Base-by-base conservation (phyloP, 2,888 invertebrate species). In the Lithophane socia region DNA sequence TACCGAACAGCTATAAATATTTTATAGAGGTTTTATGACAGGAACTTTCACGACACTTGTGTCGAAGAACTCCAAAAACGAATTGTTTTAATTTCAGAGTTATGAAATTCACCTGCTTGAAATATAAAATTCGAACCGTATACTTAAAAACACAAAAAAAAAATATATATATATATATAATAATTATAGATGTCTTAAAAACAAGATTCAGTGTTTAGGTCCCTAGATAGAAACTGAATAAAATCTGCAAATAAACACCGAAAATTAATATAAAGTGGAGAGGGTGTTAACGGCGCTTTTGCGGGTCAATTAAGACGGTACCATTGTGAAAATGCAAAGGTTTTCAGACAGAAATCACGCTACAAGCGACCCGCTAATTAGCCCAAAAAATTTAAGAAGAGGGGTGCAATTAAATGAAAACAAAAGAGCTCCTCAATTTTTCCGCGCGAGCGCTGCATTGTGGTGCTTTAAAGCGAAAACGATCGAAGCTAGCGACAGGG, bases 281-380 rank as follows among this genome's bases (percentile, higher is more conserved):
- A 74, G 66, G 75, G 88, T 84, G 88, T 84, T 86, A 84, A 84
- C 66, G 75, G 71, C 69, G 60, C 73, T 83, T 88, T 76, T 54
- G 77, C 64, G 74, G 86, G 72, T 82, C 84, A 82, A 88, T 88
- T 82, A 87, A 71, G 72, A 60, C 37, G 47, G 70, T 66, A 54
- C 74, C 74, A 87, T 75, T 79, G 70, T 86, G 81, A 77, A 83
- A 86, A 77, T 66, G 83, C 79, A 80, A 86, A n/a, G 76, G 65
- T 73, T 86, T 87, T 86, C 65, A 70, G 69, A 66, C 60, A 64
- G 69, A 87, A 83, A 85, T 82, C 70, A 75, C 68, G 60, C 63
- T 78, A 73, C 76, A 80, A 67, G 77, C 58, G n/a, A 37, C 52
- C 29, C 71, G 18, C 77, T 84, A 87, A 88, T 89, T 89, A 89